Conservation (phyloP, 2,113 vertebrate species). For the Poeciliopsis turrubarensis region DNA sequence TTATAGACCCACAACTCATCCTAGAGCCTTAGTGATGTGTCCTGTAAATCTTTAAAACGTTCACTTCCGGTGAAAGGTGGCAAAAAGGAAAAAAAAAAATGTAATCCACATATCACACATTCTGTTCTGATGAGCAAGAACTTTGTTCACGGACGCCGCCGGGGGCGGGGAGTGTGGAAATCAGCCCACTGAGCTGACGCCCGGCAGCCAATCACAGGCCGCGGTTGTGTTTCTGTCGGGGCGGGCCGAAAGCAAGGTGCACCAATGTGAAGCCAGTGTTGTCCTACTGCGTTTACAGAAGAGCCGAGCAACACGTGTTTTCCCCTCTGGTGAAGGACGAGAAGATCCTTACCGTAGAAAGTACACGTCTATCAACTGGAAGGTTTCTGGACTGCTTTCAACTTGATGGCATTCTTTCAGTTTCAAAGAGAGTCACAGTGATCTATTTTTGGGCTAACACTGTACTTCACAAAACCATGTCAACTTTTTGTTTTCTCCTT, state of each 20-base stretch:
- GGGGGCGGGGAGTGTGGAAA: constrained; percentile 64
- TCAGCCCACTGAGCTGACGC: constrained; percentile 63
- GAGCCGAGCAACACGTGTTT: not conserved
- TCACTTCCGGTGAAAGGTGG: constrained; percentile 8
- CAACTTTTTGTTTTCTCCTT: too few species aligned
- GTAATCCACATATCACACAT: constrained; percentile 41
- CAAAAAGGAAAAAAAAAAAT: not conserved
- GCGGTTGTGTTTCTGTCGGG: constrained; percentile 27
- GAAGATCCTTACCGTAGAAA: not conserved
- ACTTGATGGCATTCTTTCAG: too few species aligned
- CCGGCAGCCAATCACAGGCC: constrained; percentile 58
- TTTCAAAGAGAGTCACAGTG: too few species aligned
- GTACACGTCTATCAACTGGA: not conserved
- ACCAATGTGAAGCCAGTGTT: constrained; percentile 35
- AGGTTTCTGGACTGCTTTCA: not conserved
- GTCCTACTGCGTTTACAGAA: not conserved
- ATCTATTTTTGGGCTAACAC: too few species aligned
- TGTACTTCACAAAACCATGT: too few species aligned
- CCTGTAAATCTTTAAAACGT: not conserved
- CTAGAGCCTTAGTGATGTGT: not conserved
- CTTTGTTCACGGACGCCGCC: not conserved
- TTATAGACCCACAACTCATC: not conserved
- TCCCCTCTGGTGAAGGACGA: not conserved
- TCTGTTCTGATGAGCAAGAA: constrained; percentile 52
- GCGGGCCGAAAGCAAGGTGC: not conserved